Conservation (phyloP, 2,888 invertebrate genomes). For the Tinea pellionella region DNA sequence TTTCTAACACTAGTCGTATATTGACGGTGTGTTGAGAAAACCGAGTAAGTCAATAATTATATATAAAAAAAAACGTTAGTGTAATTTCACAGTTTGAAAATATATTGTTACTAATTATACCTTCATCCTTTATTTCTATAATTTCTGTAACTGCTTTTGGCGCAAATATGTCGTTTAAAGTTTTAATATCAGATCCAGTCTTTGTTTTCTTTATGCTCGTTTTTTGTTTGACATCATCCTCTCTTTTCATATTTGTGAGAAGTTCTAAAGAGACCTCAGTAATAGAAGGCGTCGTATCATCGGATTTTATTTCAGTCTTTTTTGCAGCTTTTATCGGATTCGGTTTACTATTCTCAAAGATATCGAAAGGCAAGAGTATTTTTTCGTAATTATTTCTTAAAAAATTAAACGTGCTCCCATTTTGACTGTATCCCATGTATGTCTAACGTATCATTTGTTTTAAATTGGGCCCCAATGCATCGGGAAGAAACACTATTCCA, state of each 20-base stretch:
- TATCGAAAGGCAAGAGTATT: conserved; percentile 75
- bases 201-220: conserved; percentile 57
- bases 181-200: conserved; percentile 69
- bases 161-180: conserved; percentile 44
- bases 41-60: no score
- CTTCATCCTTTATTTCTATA: neutral
- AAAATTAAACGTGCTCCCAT: conserved; percentile 66
- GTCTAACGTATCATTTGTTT: no score
- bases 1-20: neutral
- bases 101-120: no score
- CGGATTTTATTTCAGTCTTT: conserved; percentile 44
- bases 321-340: conserved; percentile 57
- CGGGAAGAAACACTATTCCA: no score
- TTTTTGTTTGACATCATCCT: conserved; percentile 34
- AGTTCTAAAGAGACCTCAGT: conserved; percentile 52
- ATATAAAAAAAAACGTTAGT: no score
- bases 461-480: no score
- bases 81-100: no score
- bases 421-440: conserved; percentile 73
- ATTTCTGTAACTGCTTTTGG: conserved; percentile 36
- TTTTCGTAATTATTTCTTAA: conserved; percentile 75
- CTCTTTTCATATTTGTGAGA: conserved; percentile 18
- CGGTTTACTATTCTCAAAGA: conserved; percentile 61
- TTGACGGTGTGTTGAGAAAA: neutral
- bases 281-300: conserved; percentile 25